These are phyloP conservation scores for Eurois occulta DNA, from an alignment of 2,888 invertebrate species.

Conservation along the genomic window DNA sequence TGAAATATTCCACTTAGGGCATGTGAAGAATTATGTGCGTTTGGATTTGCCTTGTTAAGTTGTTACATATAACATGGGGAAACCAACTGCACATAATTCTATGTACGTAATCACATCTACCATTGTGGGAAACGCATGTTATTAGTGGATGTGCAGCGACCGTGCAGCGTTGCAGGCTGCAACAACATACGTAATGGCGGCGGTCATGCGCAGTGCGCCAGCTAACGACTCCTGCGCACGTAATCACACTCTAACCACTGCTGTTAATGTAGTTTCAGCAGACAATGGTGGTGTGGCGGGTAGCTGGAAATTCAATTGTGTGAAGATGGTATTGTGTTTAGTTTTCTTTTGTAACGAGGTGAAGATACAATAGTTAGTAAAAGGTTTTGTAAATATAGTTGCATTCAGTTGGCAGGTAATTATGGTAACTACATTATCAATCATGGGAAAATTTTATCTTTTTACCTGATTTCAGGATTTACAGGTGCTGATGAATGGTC, in stretches of 20 bases:
- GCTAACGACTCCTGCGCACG: constrained; percentile 48
- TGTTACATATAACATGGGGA: neutral
- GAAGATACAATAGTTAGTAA: constrained; percentile 14
- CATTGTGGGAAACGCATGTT: constrained; percentile 38
- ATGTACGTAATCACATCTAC: constrained; percentile 15
- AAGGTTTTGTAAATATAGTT: neutral
- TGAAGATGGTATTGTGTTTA: constrained; percentile 31
- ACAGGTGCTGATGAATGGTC: neutral
- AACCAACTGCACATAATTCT: constrained; percentile 1
- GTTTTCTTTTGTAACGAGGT: constrained; percentile 5
- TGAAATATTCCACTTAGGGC: neutral
- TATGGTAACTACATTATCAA: neutral
- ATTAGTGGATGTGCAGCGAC: constrained; percentile 31
- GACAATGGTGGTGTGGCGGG: constrained; percentile 20
- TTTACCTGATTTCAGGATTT: neutral
- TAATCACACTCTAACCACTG: constrained; percentile 23
- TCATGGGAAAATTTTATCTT: neutral
- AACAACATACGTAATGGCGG: constrained; percentile 40
- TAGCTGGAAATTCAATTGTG: constrained; percentile 24
- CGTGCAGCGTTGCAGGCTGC: constrained; percentile 51
- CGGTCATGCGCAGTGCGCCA: constrained; percentile 40
- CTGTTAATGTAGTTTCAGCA: constrained; percentile 38
- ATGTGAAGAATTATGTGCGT: neutral
- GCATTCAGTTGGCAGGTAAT: neutral
- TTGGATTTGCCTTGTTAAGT: neutral